Evolutionary conservation across 2,113 vertebrate species (phyloP).

Genomic region (Progne subis): DNA sequence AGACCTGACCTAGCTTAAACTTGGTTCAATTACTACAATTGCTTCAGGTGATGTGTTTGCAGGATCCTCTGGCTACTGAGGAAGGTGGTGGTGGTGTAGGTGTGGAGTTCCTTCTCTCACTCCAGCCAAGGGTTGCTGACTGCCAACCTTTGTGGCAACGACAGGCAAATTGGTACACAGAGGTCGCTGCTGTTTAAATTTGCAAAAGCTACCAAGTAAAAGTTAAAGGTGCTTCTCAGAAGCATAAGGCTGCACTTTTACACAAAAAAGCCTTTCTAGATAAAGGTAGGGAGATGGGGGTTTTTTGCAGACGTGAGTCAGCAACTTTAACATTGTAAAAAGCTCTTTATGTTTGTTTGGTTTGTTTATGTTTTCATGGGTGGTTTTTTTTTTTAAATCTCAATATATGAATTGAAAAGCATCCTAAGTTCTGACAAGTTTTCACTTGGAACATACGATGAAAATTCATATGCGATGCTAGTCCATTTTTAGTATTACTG

Average conservation of each 20-base stretch:
- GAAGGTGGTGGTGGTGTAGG: background rate
- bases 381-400: background rate
- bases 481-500: background rate
- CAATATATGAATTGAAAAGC: background rate
- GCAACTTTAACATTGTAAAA: background rate
- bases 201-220: background rate
- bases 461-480: background rate
- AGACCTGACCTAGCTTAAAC: background rate
- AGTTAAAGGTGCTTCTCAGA: background rate
- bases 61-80: background rate
- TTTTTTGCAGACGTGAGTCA: constrained; percentile 43
- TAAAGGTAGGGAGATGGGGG: background rate
- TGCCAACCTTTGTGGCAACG: background rate
- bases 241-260: background rate
- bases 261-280: background rate
- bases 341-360: background rate
- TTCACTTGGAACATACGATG: background rate
- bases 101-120: background rate
- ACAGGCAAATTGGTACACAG: background rate
- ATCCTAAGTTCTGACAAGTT: background rate
- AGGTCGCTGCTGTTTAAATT: background rate
- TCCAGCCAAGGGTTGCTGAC: background rate
- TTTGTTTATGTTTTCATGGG: background rate
- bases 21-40: background rate
- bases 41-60: background rate